Percentiles rank a stretch among this genome's conserved stretches.
Evolutionary conservation across 2,888 invertebrate genomes (phyloP).

Genomic region (Eupithecia dodoneata): DNA sequence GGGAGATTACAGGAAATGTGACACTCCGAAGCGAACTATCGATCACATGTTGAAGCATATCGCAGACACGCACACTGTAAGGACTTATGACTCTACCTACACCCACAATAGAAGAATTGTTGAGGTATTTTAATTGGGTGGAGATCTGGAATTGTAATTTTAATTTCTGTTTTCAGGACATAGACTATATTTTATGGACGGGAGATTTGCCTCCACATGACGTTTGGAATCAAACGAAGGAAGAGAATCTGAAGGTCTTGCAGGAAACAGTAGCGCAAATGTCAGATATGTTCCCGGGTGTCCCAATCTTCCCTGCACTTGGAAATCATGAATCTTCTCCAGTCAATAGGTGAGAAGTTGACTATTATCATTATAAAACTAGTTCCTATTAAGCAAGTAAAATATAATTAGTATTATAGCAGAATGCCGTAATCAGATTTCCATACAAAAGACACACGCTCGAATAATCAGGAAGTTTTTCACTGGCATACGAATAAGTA

Average conservation of each 20-base stretch:
- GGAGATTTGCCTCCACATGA: slow-evolving; percentile 98
- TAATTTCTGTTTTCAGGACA: slow-evolving; percentile 84
- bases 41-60: slow-evolving; percentile 97
- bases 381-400: neutral
- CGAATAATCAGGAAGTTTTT: slow-evolving; percentile 16
- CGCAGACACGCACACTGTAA: slow-evolving; percentile 91
- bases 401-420: neutral
- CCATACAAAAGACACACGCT: slow-evolving; percentile 5
- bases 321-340: slow-evolving; percentile 99
- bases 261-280: slow-evolving; percentile 94
- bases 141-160: neutral
- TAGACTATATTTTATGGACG: slow-evolving; percentile 97
- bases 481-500: slow-evolving; percentile 12
- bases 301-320: slow-evolving; percentile 96
- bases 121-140: neutral
- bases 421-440: slow-evolving; percentile 9
- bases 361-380: neutral
- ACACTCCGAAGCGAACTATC: slow-evolving; percentile 95
- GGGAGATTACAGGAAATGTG: slow-evolving; percentile 98
- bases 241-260: slow-evolving; percentile 93
- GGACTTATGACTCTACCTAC: slow-evolving; percentile 33
- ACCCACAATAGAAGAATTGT: neutral
- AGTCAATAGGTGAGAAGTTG: slow-evolving; percentile 90
- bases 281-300: slow-evolving; percentile 94
- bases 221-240: slow-evolving; percentile 96